Evolutionary conservation across 2,888 invertebrate genomes (phyloP), one percentile per base, ranked within the genome.

Genomic region (Drosophila nigritarsus): DNA sequence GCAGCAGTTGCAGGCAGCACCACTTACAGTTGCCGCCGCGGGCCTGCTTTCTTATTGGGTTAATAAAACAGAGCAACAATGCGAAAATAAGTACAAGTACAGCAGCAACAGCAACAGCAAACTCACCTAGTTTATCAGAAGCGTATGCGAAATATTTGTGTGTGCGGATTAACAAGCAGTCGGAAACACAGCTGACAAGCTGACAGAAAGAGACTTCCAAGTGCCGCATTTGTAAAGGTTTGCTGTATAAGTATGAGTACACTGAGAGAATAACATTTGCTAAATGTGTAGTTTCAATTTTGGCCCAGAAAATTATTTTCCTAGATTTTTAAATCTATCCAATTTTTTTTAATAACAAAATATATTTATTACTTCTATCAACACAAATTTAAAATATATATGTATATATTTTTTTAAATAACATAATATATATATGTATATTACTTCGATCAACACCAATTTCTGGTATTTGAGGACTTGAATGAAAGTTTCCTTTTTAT

Each of bases 11-110:
- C 49, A 27, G 32, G 32, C 45, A 13, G 20, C 38, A 3, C 11
- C 48, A 32, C 40, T 54, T 67, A 34, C 49, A 34, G 38, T 45
- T 45, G 24, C 32, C 56, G 70, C 82, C 85, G 61, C 64, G 66
- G 69, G 71, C 73, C 65, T 73, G 73, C 83, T 83, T 78, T 74
- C 90, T 90, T 90, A 86, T 90, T 86, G 81, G 90, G 85, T 86
- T 86, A 89, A 85, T 85, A 85, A 89, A 89, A 89, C 85, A 89
- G 80, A 71, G 68, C 75, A 65, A 73, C 71, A 73, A 73, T 67
- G 68, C 60, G 56, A 60, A 30, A 49, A 53, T 58, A 56, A n/a
- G 45, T 4, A 45, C 45, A 45, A 55, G 36, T 29, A 55, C 54
- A 38, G 34, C 32, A 15, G 15, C 34, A 34, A 5, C 34, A 34